Evolutionary conservation across 2,113 vertebrate species (phyloP).

Genomic region (Pleuronectes platessa): DNA sequence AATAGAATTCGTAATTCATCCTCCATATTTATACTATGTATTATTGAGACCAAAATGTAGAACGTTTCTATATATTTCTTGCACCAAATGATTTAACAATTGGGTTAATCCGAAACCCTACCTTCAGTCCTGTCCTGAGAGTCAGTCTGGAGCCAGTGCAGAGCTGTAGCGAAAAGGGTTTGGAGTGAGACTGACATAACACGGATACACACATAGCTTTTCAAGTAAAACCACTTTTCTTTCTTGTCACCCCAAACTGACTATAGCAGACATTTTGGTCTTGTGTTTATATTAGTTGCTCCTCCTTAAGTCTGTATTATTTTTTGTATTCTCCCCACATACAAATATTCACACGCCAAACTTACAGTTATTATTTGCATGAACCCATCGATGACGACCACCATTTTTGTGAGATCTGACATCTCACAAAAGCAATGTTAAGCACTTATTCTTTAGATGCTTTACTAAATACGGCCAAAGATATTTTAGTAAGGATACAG

Average conservation of each 20-base stretch:
- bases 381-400: too few species aligned
- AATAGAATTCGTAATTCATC: neutral
- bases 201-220: neutral
- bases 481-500: neutral
- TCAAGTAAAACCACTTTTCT: neutral
- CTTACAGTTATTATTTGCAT: too few species aligned
- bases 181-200: conserved; percentile 3
- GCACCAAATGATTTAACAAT: too few species aligned
- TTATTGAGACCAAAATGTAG: neutral
- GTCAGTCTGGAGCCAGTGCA: conserved; percentile 25
- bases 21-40: neutral
- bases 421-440: neutral
- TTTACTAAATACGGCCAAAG: too few species aligned
- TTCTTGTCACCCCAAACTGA: neutral
- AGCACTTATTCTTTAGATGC: neutral
- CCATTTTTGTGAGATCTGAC: too few species aligned
- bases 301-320: neutral
- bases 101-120: conserved; percentile 25
- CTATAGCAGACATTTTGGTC: neutral
- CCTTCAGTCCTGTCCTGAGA: conserved; percentile 37
- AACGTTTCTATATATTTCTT: too few species aligned
- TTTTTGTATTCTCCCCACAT: neutral
- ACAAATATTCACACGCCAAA: neutral
- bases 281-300: neutral
- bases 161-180: conserved; percentile 16